These are phyloP conservation scores for Otolemur crassicaudatus DNA, from an alignment of 2,797 vertebrate genomes.

Conservation along the genomic window DNA sequence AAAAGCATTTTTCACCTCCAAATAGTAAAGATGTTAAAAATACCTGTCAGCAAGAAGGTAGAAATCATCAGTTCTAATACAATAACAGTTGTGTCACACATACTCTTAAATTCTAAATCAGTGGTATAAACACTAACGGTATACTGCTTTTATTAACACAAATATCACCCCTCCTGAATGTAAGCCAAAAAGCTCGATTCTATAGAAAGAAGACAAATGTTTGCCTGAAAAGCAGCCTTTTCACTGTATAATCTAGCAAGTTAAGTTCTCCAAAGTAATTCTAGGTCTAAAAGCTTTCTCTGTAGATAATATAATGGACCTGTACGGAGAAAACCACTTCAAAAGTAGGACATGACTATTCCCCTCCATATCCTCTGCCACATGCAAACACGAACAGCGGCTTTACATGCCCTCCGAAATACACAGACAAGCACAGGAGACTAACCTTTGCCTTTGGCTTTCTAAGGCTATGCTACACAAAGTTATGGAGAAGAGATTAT, in stretches of 20 bases:
- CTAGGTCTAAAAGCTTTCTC: neutral
- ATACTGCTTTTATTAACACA: neutral
- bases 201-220: neutral
- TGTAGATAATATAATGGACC: neutral
- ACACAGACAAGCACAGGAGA: neutral
- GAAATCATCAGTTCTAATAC: conserved; percentile 31
- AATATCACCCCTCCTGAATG: neutral
- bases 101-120: neutral
- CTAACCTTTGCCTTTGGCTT: neutral
- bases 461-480: neutral
- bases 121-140: neutral
- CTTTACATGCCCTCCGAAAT: conserved; percentile 44
- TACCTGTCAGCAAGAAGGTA: conserved; percentile 16
- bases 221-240: neutral
- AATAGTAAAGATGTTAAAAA: conserved; percentile 47
- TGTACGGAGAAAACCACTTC: neutral
- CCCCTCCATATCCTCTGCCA: neutral
- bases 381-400: neutral
- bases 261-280: conserved; percentile 27
- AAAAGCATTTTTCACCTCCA: conserved; percentile 28
- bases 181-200: neutral
- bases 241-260: neutral
- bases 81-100: neutral
- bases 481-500: neutral
- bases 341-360: neutral